A percentile compares a stretch with the other conserved stretches of the same genome.
phyloP scores from a whole-genome alignment of 2,113 vertebrate species.

The Bathybates hornii region DNA sequence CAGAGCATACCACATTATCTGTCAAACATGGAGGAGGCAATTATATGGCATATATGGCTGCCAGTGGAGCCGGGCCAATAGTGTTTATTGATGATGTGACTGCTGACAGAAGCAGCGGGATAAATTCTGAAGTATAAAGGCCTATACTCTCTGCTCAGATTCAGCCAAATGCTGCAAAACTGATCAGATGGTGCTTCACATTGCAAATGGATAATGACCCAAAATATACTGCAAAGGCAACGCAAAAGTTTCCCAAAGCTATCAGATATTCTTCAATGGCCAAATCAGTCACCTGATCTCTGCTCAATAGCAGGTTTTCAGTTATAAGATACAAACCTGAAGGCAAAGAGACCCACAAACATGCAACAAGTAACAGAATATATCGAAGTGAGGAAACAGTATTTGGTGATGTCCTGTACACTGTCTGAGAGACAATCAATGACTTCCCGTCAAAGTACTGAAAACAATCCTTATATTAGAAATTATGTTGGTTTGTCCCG shows the following conservation, averaged over 20 bases:
- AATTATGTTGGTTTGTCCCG: neutral
- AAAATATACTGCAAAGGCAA: neutral
- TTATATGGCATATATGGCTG: neutral
- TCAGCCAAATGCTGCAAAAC: neutral
- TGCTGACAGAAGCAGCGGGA: neutral
- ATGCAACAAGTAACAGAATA: neutral
- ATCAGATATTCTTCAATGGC: neutral
- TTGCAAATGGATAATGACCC: neutral
- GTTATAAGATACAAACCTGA: neutral
- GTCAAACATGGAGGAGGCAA: neutral
- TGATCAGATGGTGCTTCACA: neutral
- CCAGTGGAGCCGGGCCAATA: neutral
- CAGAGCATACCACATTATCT: neutral
- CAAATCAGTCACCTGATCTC: neutral
- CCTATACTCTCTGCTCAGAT: neutral
- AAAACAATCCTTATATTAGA: neutral
- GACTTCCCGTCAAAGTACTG: neutral
- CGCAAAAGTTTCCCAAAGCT: neutral
- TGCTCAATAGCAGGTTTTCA: neutral
- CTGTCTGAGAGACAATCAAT: neutral
- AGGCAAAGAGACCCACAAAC: neutral
- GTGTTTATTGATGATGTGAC: neutral
- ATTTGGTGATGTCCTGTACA: neutral
- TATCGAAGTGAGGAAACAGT: neutral
- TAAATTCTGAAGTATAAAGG: neutral